A percentile compares a stretch with the other conserved stretches of the same genome.
phyloP scores from a whole-genome alignment of 2,113 vertebrate species.

The Mobula birostris region DNA sequence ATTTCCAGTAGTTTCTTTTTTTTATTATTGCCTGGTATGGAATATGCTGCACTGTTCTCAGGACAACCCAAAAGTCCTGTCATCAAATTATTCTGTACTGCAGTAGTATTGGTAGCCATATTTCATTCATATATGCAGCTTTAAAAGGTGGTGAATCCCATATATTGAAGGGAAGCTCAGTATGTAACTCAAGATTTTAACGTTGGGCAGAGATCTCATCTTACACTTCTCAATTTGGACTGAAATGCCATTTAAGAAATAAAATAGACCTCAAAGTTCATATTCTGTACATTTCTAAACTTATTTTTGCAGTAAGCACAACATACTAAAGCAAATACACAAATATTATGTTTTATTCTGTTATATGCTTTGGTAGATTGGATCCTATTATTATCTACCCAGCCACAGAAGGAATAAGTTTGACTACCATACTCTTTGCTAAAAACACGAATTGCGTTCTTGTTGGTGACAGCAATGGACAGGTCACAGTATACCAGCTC shows the following conservation, averaged over 20 bases:
- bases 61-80: neutral
- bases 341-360: neutral
- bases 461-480: constrained; percentile 69
- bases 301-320: neutral
- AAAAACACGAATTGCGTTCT: constrained; percentile 65
- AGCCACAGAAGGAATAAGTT: constrained; percentile 52
- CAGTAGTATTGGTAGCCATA: neutral
- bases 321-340: neutral
- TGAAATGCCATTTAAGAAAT: neutral
- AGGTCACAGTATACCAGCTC: constrained; percentile 66
- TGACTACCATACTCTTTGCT: constrained; percentile 66
- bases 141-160: neutral
- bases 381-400: constrained; percentile 57
- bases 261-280: neutral
- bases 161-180: neutral
- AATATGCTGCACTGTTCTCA: neutral
- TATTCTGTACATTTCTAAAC: neutral
- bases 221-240: neutral
- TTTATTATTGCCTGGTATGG: neutral
- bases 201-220: neutral
- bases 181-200: neutral
- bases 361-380: constrained; percentile 56
- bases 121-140: neutral
- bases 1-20: too few relatives aligned
- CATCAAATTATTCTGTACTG: neutral